These are phyloP conservation scores for Anastrepha obliqua DNA, from an alignment of 1,140 invertebrate species.

Conservation along the genomic window DNA sequence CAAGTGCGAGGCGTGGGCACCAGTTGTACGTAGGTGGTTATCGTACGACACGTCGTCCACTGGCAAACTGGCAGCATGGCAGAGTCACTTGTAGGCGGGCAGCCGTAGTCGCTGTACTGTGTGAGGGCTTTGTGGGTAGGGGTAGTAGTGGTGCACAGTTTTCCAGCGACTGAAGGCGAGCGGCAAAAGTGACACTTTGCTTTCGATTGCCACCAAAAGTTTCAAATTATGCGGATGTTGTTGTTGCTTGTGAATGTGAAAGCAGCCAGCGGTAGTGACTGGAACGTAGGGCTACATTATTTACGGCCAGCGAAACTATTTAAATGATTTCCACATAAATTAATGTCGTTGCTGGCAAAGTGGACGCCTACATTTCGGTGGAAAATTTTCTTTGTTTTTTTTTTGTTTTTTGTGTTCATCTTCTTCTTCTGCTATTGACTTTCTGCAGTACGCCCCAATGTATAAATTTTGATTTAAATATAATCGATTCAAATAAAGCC, in stretches of 20 bases:
- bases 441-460: too few species aligned
- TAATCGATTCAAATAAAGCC: too few species aligned
- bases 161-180: neutral
- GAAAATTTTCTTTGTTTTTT: neutral
- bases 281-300: neutral
- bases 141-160: neutral
- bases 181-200: neutral
- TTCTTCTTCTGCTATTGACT: neutral
- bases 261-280: neutral
- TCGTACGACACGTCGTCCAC: too few species aligned
- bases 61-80: too few species aligned
- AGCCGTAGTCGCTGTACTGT: too few species aligned
- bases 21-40: too few species aligned
- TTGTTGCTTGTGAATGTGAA: neutral
- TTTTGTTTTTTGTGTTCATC: neutral
- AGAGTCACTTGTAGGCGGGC: too few species aligned
- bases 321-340: slow-evolving; percentile 53
- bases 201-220: neutral
- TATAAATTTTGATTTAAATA: too few species aligned
- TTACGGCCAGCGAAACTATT: slow-evolving; percentile 48
- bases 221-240: neutral
- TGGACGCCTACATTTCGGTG: neutral
- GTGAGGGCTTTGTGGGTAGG: neutral
- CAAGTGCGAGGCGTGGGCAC: neutral
- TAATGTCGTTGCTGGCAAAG: neutral